These are phyloP conservation scores for Cosmopolites sordidus DNA, from an alignment of 2,888 invertebrate genomes.

Conservation along the genomic window DNA sequence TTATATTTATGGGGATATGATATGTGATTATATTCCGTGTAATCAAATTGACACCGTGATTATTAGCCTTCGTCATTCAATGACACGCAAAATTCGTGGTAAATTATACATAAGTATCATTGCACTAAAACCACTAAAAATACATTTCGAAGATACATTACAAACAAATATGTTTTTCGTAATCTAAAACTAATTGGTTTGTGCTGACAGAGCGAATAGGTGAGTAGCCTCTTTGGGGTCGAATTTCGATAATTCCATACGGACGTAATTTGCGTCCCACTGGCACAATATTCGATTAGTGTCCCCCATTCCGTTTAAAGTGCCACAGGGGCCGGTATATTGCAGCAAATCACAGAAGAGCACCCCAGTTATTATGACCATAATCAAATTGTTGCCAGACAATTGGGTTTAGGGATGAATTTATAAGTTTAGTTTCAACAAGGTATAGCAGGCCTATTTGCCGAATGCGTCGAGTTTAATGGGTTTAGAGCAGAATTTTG, in stretches of 20 bases:
- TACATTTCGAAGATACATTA: too few relatives aligned
- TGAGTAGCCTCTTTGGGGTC: not conserved
- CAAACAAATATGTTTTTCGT: too few relatives aligned
- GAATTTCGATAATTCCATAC: conserved; percentile 4
- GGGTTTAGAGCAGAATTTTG: too few relatives aligned
- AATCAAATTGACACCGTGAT: too few relatives aligned
- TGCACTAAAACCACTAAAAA: too few relatives aligned
- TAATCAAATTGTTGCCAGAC: conserved; percentile 2
- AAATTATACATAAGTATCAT: too few relatives aligned
- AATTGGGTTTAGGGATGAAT: conserved; percentile 1
- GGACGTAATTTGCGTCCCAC: conserved; percentile 9
- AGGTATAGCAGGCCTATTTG: not conserved
- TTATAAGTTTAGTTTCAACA: not conserved
- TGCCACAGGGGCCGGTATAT: not conserved
- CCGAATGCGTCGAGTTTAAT: not conserved
- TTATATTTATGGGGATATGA: too few relatives aligned
- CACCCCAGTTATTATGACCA: not conserved
- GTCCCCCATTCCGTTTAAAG: conserved; percentile 3
- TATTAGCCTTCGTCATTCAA: too few relatives aligned
- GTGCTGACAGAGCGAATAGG: not conserved
- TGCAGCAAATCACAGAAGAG: conserved; percentile 4
- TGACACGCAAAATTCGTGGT: too few relatives aligned
- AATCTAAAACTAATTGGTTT: too few relatives aligned
- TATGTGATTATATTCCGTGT: too few relatives aligned
- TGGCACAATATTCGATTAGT: conserved; percentile 6